Evolutionary conservation across 2,888 invertebrate genomes (phyloP), one percentile per base, ranked within the genome.

Genomic region (Acrocyrtus sp.): DNA sequence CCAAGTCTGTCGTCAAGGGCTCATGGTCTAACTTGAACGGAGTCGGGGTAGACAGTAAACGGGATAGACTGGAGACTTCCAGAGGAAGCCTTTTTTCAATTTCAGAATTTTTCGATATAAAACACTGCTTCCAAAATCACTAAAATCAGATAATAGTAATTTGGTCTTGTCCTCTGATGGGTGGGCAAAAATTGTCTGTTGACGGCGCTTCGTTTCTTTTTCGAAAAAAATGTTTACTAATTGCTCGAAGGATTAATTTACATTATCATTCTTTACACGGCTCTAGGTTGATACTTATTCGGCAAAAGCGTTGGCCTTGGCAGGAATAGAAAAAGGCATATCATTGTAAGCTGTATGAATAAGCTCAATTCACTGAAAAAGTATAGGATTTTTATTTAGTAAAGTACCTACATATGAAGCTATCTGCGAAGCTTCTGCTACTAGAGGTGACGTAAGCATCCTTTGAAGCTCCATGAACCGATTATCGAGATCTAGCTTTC

Each of bases 41-140:
- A 60, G 8, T 56, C 65, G 6, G 17, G n/a, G 29, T 78, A 78
- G 17, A 80, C 17, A 45, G 78, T 78, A n/a, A 60, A 51, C n/a
- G 66, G 56, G 5, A 78, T 29, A n/a, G 29, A 10, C n/a, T 29
- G 27, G 4, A 53, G 8, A 17, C 29, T 19, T 27, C 10, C 29
- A 17, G 53, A 29, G 29, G 29, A 53, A 5, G 29, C 29, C n/a
- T n/a, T n/a, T n/a, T n/a, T n/a, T n/a, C n/a, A n/a, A n/a, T n/a
- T n/a, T n/a, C n/a, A n/a, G n/a, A n/a, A n/a, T n/a, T n/a, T n/a
- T n/a, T n/a, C n/a, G n/a, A n/a, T n/a, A n/a, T n/a, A n/a, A n/a
- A n/a, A n/a, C n/a, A n/a, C n/a, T n/a, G n/a, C n/a, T n/a, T n/a
- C n/a, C n/a, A n/a, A n/a, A n/a, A n/a, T n/a, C n/a, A n/a, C n/a